Evolutionary conservation across 2,888 invertebrate species (phyloP).

Genomic region (Junonia oenone): DNA sequence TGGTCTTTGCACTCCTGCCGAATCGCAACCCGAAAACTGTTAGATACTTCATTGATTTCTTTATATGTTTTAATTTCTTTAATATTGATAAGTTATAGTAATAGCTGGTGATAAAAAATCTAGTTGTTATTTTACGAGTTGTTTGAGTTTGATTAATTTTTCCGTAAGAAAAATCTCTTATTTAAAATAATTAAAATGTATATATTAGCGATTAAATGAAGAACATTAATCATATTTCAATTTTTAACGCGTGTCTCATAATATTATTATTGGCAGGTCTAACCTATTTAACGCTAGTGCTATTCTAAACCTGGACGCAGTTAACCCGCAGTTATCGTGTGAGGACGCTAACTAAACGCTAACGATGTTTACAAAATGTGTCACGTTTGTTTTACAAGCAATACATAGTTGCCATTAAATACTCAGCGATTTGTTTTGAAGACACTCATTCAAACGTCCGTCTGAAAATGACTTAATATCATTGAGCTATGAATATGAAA

Average conservation of each 20-base stretch:
- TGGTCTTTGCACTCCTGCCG: slow-evolving; percentile 30
- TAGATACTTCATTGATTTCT: too few species aligned
- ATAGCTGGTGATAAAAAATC: too few species aligned
- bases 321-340: slow-evolving; percentile 26
- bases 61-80: too few species aligned
- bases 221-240: background rate
- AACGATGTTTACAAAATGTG: slow-evolving; percentile 66
- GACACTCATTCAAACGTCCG: slow-evolving; percentile 4
- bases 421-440: slow-evolving; percentile 26
- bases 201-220: too few species aligned
- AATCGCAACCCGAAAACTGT: background rate
- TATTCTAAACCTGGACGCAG: slow-evolving; percentile 28
- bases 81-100: too few species aligned
- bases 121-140: too few species aligned
- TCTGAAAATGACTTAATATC: background rate
- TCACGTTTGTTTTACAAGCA: slow-evolving; percentile 53
- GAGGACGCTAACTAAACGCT: slow-evolving; percentile 48
- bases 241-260: background rate
- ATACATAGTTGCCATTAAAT: slow-evolving; percentile 40
- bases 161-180: too few species aligned
- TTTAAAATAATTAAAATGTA: too few species aligned
- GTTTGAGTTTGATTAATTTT: too few species aligned
- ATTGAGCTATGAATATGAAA: background rate
- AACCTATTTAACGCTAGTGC: slow-evolving; percentile 26
- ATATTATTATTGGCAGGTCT: slow-evolving; percentile 6